Base-by-base conservation (phyloP, 2,113 vertebrate genomes). In the Oncorhynchus clarkii region DNA sequence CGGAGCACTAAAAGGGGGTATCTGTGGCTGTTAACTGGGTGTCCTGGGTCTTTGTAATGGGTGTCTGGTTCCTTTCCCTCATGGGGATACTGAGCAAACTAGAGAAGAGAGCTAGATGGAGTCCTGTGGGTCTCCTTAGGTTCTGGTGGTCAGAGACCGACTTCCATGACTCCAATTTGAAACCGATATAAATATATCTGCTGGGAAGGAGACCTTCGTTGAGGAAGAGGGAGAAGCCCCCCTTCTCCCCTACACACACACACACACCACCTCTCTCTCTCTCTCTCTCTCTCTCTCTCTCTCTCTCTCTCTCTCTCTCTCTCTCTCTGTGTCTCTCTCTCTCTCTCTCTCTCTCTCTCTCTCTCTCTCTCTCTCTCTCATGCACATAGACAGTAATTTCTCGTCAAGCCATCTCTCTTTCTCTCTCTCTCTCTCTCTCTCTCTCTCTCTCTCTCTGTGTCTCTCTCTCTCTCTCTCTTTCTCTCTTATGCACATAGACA, bases 31-130 rank as follows among this genome's bases (percentile, higher is more conserved):
- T 78, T 27, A 85, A 83, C 88, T 83, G 80, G 84, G 77, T 72
- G 34, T 86, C 77, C 77, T 31, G 76, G 71, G 74, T 49, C 64
- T 81, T 81, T 88, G 88, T 83, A 92, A 90, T 87, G 77, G 78
- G 73, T 82, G 80, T 85, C 74, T 83, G 62, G 73, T 83, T 82
- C 26, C 79, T 24, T 22, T 8, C 49, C 87, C 84, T 83, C 83
- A 70, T 31, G 79, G 74, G 80, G 74, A 77, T 75, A 31, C 72
- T 26, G 16, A 72, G 66, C 71, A 62, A 68, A 80, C 68, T 72
- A 60, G 20, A 64, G 67, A 80, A 65, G 73, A 3, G 20, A 34
- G 39, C 2, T 45, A 45, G 39, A 45, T 45, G 57, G 70, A 77
- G 77, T 78, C 79, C 75, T 83, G 31, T 34, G 75, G 75, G 81